phyloP scores from a whole-genome alignment of 2,888 invertebrate species.

The Caradrina kadenii region DNA sequence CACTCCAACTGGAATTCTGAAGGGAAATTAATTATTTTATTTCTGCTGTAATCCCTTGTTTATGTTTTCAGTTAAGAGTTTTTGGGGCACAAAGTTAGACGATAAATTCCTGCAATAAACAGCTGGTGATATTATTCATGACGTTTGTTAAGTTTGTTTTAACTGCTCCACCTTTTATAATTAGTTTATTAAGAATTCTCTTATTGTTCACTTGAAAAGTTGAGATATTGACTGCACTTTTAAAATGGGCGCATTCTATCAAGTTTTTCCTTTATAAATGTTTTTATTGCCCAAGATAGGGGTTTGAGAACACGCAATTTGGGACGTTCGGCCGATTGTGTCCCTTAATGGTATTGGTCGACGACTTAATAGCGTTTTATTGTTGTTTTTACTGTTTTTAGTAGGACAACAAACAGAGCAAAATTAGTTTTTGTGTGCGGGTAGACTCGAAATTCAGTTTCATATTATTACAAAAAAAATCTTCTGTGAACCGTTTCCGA shows the following conservation, averaged over 20 bases:
- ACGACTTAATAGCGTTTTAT: conserved; percentile 27
- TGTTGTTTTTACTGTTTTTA: conserved; percentile 40
- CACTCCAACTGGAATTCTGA: conserved; percentile 59
- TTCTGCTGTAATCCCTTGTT: conserved; percentile 82
- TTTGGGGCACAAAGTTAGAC: conserved; percentile 82
- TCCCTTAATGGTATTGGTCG: conserved; percentile 36
- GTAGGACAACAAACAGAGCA: conserved; percentile 8
- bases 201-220: conserved; percentile 66
- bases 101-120: conserved; percentile 86
- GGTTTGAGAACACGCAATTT: conserved; percentile 43
- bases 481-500: background rate
- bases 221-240: conserved; percentile 67
- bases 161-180: conserved; percentile 82
- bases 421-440: conserved; percentile 8
- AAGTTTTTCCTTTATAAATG: conserved; percentile 55
- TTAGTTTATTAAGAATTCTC: conserved; percentile 81
- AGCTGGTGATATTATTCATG: conserved; percentile 87
- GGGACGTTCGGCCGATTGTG: conserved; percentile 31
- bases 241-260: conserved; percentile 49
- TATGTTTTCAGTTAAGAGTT: conserved; percentile 86
- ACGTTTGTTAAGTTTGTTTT: conserved; percentile 85
- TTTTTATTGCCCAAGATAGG: conserved; percentile 52
- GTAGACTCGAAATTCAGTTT: background rate
- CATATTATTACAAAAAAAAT: background rate
- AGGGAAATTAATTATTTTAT: conserved; percentile 80